Evolutionary conservation across 2,888 invertebrate species (phyloP).

Genomic region (Dugesia japonica): DNA sequence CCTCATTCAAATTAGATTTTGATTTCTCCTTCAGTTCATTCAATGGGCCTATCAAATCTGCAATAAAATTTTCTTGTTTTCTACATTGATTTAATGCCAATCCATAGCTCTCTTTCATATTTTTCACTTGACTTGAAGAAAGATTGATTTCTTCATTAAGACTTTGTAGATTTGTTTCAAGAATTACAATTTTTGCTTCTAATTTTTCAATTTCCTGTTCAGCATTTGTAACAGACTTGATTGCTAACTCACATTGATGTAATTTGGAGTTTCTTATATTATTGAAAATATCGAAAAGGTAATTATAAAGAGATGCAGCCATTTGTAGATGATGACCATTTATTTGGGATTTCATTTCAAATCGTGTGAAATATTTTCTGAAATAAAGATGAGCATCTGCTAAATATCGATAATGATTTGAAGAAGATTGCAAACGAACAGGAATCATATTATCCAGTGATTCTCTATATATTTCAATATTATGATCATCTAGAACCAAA

Average conservation of each 20-base stretch:
- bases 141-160: neutral
- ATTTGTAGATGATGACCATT: neutral
- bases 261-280: neutral
- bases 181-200: neutral
- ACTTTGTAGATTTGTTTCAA: neutral
- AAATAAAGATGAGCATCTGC: neutral
- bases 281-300: neutral
- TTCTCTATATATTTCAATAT: neutral
- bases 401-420: neutral
- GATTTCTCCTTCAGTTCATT: constrained; percentile 4
- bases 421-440: neutral
- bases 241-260: neutral
- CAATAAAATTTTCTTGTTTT: neutral
- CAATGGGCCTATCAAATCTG: neutral
- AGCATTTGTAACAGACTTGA: neutral
- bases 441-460: neutral
- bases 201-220: constrained; percentile 1
- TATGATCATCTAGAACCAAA: neutral
- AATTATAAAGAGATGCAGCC: neutral
- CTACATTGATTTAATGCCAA: neutral
- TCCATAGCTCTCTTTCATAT: constrained; percentile 1
- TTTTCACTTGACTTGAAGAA: neutral
- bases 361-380: neutral
- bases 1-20: neutral
- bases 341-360: neutral